Percentiles rank a stretch among this genome's conserved stretches.
Evolutionary conservation across 2,888 invertebrate species (phyloP).

Genomic region (Tortricodes alternella): DNA sequence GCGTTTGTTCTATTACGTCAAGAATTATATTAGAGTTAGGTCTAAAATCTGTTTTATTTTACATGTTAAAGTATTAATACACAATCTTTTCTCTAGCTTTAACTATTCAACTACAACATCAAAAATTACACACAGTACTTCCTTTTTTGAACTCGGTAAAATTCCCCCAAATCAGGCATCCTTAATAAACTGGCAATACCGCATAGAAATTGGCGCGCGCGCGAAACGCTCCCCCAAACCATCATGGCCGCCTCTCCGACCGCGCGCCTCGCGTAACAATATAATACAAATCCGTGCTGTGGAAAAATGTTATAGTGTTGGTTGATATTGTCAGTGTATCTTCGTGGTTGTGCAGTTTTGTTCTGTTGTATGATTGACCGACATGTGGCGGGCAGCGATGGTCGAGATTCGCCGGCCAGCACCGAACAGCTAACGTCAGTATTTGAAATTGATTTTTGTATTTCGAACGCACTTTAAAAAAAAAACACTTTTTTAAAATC

Average conservation of each 20-base stretch:
- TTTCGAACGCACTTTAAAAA: slow-evolving; percentile 18
- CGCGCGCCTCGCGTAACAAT: slow-evolving; percentile 66
- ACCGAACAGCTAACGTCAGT: slow-evolving; percentile 79
- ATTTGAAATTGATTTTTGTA: slow-evolving; percentile 33
- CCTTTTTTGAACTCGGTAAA: background rate
- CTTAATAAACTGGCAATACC: slow-evolving; percentile 44
- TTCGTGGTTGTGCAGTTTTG: slow-evolving; percentile 63
- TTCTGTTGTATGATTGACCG: slow-evolving; percentile 76
- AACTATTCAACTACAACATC: no score
- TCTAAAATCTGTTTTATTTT: no score
- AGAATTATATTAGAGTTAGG: no score
- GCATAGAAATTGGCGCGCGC: slow-evolving; percentile 71
- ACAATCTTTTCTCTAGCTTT: no score
- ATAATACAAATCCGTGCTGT: slow-evolving; percentile 44
- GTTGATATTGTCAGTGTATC: slow-evolving; percentile 45
- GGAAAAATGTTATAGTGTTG: slow-evolving; percentile 69
- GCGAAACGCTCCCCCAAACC: slow-evolving; percentile 68
- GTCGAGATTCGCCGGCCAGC: slow-evolving; percentile 76
- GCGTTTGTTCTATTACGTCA: no score
- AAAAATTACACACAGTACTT: background rate
- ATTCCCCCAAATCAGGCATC: slow-evolving; percentile 28
- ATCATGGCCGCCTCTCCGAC: slow-evolving; percentile 70
- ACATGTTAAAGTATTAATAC: no score
- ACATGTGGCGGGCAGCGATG: slow-evolving; percentile 72
- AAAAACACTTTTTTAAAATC: no score